Conservation (phyloP, 2,113 vertebrate species). For the Xenus cinereus region DNA sequence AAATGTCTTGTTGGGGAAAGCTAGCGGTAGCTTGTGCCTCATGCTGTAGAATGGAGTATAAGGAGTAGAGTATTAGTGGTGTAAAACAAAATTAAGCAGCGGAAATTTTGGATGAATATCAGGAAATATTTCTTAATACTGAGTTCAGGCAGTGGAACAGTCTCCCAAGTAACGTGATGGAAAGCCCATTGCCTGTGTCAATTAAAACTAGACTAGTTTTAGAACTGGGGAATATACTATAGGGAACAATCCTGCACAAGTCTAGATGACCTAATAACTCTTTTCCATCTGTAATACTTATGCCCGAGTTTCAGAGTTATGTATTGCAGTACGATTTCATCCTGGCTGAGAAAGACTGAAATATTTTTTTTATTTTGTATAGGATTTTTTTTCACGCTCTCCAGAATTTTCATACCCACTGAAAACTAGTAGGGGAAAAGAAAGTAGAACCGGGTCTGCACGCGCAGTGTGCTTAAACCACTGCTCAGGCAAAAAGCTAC, state of each 20-base stretch:
- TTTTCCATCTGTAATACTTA: slow-evolving; percentile 36
- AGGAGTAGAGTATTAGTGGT: background rate
- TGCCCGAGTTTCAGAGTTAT: background rate
- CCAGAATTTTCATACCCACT: background rate
- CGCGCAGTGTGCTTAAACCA: background rate
- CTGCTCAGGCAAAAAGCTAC: background rate
- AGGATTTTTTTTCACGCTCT: background rate
- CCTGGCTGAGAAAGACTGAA: slow-evolving; percentile 1
- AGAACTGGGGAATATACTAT: slow-evolving; percentile 4
- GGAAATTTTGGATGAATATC: background rate
- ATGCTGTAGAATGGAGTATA: background rate
- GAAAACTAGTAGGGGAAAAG: background rate
- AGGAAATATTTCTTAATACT: slow-evolving; percentile 41
- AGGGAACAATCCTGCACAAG: slow-evolving; percentile 26
- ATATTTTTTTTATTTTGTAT: background rate
- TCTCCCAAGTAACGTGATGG: slow-evolving; percentile 35
- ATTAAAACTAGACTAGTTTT: slow-evolving; percentile 55
- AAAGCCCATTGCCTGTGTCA: slow-evolving; percentile 28
- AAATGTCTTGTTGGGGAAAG: background rate
- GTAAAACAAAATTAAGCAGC: background rate
- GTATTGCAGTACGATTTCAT: slow-evolving; percentile 33
- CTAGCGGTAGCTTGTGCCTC: background rate
- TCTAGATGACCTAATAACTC: slow-evolving; percentile 53
- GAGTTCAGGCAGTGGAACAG: slow-evolving; percentile 8
- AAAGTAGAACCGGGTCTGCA: background rate